Base-by-base conservation (phyloP, 2,888 invertebrate species). In the Pollenia angustigena region DNA sequence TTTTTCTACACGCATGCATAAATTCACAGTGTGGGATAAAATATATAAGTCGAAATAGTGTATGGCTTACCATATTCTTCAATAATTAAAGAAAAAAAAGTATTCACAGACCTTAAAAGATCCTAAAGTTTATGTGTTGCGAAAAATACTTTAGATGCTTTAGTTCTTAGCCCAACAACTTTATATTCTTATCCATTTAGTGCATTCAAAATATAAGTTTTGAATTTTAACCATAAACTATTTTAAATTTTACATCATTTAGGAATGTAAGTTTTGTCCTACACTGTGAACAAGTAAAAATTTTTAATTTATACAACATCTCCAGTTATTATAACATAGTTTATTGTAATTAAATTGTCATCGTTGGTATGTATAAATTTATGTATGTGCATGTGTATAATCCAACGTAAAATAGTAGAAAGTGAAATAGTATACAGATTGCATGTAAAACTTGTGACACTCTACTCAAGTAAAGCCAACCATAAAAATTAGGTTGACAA, bases 401-500 rank as follows among this genome's bases (percentile, higher is more conserved):
- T 64, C 14, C 48, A 11, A 56, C 46, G 50, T 76, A 11, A 52
- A 58, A 72, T 44, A 58, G 52, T 82, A 75, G 75, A 82, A 76
- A 82, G 82, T 82, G 82, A 82, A 82, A 82, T 68, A 52, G 9
- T 54, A 76, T 44, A 60, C 68, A 54, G n/a, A 75, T 81, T 82
- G 68, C 68, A 69, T 52, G 58, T 68, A 68, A 68, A 44, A 58
- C 32, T 52, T 82, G 68, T 40, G 68, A 46, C 69, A 82, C 60
- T 32, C 32, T 16, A 69, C 16, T 75, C 32, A 76, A 32, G 75
- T 69, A 75, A 76, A 76, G 60, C 75, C 60, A 82, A 82, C 75
- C 82, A 76, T 60, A 82, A 75, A 75, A 82, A 75, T 75, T 76
- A 62, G 75, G 75, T 82, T 75, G 82, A 69, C 68, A 76, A 82